Percentiles rank a stretch among this genome's conserved stretches.
Evolutionary conservation across 1,140 invertebrate genomes (phyloP).

Genomic region (Drosophila rufa): DNA sequence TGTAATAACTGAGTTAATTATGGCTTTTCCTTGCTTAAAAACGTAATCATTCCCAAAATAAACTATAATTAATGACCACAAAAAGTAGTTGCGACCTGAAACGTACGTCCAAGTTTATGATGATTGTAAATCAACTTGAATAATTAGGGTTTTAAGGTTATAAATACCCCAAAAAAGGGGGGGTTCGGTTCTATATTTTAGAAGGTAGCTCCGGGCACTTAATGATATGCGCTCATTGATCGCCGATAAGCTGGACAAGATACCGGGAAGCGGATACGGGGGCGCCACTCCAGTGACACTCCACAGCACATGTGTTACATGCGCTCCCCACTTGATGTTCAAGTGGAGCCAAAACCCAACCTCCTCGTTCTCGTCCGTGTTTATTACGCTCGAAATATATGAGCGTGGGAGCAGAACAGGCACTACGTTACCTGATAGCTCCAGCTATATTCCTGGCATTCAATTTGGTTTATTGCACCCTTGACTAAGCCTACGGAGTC

Average conservation of each 20-base stretch:
- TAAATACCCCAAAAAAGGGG: not conserved
- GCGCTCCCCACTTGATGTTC: not conserved
- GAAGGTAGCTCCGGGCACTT: conserved; percentile 5
- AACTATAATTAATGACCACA: too few species aligned
- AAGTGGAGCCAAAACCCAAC: not conserved
- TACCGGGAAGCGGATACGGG: conserved; percentile 21
- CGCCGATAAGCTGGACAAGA: conserved; percentile 11
- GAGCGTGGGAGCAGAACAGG: conserved; percentile 34
- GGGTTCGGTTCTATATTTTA: not conserved
- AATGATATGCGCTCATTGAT: conserved; percentile 36
- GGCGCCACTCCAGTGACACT: conserved; percentile 23
- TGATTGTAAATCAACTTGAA: not conserved
- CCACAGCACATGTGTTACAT: conserved; percentile 26
- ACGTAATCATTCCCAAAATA: too few species aligned
- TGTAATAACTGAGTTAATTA: not conserved
- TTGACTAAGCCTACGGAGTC: not conserved
- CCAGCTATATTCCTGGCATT: conserved; percentile 1
- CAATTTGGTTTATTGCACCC: conserved; percentile 26
- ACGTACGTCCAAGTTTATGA: too few species aligned
- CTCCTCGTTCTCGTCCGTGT: not conserved
- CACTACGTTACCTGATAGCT: conserved; percentile 13
- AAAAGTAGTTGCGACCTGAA: too few species aligned
- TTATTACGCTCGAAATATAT: conserved; percentile 34
- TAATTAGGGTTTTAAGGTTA: not conserved
- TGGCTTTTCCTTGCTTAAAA: too few species aligned